phyloP scores from a whole-genome alignment of 2,797 vertebrate species.

The Picus viridis region DNA sequence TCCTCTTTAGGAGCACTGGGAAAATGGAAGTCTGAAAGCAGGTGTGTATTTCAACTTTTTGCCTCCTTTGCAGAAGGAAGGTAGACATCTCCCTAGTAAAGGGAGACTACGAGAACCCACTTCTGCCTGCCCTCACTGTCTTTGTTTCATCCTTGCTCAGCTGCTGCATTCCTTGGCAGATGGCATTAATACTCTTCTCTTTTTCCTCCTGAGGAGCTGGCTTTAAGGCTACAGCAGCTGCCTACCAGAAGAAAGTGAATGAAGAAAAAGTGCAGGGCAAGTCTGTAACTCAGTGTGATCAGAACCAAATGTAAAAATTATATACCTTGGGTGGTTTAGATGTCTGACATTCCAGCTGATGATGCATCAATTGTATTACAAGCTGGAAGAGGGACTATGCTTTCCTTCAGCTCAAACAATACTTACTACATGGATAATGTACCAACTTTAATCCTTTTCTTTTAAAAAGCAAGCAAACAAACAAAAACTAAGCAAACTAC shows the following conservation, averaged over 20 bases:
- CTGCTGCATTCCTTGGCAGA: neutral
- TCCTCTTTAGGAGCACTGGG: neutral
- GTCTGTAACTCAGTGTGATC: neutral
- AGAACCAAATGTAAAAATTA: neutral
- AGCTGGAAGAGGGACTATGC: neutral
- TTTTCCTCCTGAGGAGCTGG: neutral
- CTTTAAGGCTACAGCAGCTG: neutral
- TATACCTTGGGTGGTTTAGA: neutral
- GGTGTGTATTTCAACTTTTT: neutral
- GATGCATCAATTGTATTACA: neutral
- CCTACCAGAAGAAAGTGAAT: neutral
- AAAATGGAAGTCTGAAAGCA: neutral
- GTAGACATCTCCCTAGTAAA: neutral
- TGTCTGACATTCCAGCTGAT: neutral
- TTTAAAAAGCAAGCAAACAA: neutral
- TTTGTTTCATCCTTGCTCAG: neutral
- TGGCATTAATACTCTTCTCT: neutral
- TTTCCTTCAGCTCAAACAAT: neutral
- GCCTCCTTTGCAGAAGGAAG: neutral
- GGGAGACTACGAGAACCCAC: neutral
- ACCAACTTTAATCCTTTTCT: neutral
- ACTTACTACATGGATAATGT: neutral
- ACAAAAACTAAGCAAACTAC: neutral
- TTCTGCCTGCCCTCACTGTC: neutral
- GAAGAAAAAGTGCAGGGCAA: neutral